Conservation (phyloP, 2,797 vertebrate species). For the Rallus crepitans region DNA sequence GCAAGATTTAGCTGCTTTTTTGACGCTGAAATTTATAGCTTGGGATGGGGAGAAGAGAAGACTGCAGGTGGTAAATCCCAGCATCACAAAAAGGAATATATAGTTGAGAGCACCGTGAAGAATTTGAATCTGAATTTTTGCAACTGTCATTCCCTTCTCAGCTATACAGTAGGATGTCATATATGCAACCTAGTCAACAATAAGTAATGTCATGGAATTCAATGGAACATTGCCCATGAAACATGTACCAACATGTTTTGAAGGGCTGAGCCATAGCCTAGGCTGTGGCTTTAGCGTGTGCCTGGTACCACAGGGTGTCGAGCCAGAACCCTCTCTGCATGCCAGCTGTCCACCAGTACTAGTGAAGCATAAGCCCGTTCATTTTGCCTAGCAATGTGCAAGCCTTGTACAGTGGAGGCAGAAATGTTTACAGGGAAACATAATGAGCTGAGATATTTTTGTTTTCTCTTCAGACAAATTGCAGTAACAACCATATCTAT, state of each 20-base stretch:
- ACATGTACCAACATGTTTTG: not conserved
- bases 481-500: not conserved
- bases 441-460: not conserved
- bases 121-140: not conserved
- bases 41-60: not conserved
- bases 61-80: not conserved
- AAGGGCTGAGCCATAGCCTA: not conserved
- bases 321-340: not conserved
- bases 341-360: not conserved
- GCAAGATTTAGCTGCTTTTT: not conserved
- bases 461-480: not conserved
- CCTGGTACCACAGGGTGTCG: not conserved
- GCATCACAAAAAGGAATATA: not conserved
- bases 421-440: not conserved
- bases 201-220: not conserved
- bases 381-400: not conserved
- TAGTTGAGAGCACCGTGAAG: not conserved
- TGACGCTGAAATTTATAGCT: not conserved
- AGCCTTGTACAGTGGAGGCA: not conserved
- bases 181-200: not conserved
- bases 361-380: fast-evolving
- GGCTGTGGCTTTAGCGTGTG: not conserved
- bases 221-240: not conserved
- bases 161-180: not conserved
- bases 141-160: not conserved